Evolutionary conservation across 2,888 invertebrate genomes (phyloP), one percentile per base, ranked within the genome.

Genomic region (Neria commutata): DNA sequence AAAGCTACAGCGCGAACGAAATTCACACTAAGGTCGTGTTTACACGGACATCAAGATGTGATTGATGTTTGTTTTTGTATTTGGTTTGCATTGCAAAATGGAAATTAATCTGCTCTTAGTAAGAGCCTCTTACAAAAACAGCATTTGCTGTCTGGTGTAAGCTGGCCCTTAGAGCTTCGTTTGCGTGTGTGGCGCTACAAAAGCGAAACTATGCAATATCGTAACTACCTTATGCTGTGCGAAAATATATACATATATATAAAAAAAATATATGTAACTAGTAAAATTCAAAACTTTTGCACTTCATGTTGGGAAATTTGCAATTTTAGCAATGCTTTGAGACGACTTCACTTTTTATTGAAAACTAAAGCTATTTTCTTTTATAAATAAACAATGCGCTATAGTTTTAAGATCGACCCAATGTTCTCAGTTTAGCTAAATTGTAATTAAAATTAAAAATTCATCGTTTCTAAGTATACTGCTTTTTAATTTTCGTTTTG

Each of bases 401-500:
- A 54, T 54, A 73, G 70, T 66, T 70, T 64, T 74, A 73, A 75
- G 76, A 65, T 71, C 66, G 74, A 72, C 67, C 72, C 72, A 75
- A 75, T 76, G 74, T 76, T 76, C 75, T 74, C 74, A 74, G 75
- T 74, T 75, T 76, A 70, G 42, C 21, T 42, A 42, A 37, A 8
- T 37, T 37, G n/a, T 14, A 42, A 17, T 42, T 14, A 42, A 21
- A 3, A 19, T 21, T 2, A n/a, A 11, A 37, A 4, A 37, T 37
- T 37, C 4, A 37, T 37, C 6, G 4, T n/a, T n/a, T n/a, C n/a
- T n/a, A n/a, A n/a, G n/a, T 37, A 37, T 37, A 33, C 42, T 52
- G n/a, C n/a, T 46, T 52, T 52, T 24, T 56, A 37, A 34, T 51
- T 4, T 46, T 14, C 16, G 17, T 45, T 17, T 45, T 45, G 17